A percentile compares a stretch with the other conserved stretches of the same genome.
These are phyloP conservation scores for Heloderma charlesbogerti DNA, from an alignment of 2,113 vertebrate genomes.

Conservation along the genomic window DNA sequence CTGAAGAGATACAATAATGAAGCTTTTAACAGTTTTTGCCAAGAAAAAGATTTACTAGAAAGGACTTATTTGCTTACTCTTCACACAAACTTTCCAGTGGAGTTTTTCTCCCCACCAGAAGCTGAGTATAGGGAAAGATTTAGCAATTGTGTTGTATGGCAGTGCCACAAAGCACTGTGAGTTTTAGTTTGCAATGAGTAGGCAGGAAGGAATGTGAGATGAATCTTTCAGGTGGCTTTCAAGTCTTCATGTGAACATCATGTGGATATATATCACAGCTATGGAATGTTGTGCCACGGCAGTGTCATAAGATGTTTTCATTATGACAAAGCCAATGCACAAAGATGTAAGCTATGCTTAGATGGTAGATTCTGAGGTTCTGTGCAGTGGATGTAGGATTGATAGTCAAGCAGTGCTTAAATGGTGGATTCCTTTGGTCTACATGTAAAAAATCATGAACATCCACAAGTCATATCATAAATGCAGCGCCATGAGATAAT, in stretches of 20 bases:
- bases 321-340: background rate
- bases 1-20: background rate
- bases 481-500: background rate
- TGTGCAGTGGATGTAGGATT: background rate
- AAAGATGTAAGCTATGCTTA: no score
- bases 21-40: background rate
- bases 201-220: background rate
- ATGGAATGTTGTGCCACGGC: background rate
- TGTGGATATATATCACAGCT: background rate
- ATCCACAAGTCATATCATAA: background rate
- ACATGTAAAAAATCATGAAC: background rate
- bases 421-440: background rate
- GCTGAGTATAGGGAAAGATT: background rate
- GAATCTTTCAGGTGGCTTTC: background rate
- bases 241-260: background rate
- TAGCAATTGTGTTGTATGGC: background rate
- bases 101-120: background rate
- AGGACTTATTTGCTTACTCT: background rate
- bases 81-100: background rate
- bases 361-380: background rate
- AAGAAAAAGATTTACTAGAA: background rate
- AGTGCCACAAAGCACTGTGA: background rate
- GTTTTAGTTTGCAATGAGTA: background rate
- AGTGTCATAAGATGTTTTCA: background rate
- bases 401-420: background rate